phyloP scores from a whole-genome alignment of 2,113 vertebrate species.

The Chlorocebus sabaeus region DNA sequence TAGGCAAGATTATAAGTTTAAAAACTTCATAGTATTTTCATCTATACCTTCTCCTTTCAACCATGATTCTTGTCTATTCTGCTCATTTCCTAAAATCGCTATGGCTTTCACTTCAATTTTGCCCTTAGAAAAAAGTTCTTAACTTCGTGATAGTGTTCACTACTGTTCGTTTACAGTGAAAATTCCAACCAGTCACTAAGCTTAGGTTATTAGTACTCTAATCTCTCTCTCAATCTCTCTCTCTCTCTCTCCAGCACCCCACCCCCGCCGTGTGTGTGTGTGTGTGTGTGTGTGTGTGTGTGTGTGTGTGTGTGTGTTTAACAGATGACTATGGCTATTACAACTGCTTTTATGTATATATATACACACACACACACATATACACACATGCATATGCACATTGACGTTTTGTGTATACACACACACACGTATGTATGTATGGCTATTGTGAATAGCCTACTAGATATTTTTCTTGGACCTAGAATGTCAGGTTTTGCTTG shows the following conservation, averaged over 20 bases:
- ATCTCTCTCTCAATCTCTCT: not conserved
- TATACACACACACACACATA: rapidly evolving
- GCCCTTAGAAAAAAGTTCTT: not conserved
- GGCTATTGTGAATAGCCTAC: not conserved
- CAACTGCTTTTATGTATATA: too few relatives aligned
- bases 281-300: too few relatives aligned
- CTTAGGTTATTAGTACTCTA: not conserved
- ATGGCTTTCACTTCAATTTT: not conserved
- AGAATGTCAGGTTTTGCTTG: not conserved
- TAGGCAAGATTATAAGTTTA: not conserved
- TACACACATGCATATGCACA: not conserved
- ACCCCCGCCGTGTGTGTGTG: too few relatives aligned
- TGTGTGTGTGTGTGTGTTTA: too few relatives aligned
- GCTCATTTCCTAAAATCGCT: not conserved
- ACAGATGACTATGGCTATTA: too few relatives aligned
- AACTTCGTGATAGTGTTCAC: not conserved
- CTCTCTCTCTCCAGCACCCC: not conserved
- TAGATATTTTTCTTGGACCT: conserved; percentile 23
- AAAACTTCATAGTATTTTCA: not conserved
- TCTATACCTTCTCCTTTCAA: not conserved
- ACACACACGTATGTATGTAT: not conserved
- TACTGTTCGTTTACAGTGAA: not conserved
- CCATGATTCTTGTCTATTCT: not conserved
- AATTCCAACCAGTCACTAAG: not conserved
- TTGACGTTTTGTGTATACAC: too few relatives aligned